Conservation (phyloP, 2,113 vertebrate genomes). For the Saimiri boliviensis region DNA sequence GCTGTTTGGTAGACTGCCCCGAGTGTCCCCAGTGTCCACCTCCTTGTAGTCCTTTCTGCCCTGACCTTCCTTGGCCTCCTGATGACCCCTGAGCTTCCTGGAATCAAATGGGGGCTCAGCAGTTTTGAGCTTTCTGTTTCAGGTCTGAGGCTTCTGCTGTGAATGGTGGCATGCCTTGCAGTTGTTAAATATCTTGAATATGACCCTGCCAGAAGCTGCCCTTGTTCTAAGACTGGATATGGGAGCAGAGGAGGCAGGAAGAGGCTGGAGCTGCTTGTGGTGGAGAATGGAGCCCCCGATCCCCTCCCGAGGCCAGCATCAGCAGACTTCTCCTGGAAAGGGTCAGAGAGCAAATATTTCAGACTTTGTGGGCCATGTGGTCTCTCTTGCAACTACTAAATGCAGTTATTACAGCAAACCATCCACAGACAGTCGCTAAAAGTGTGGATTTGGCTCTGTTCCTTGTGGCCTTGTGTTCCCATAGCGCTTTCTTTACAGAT, state of each 20-base stretch:
- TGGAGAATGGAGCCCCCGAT: too few species aligned
- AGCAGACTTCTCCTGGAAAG: not conserved
- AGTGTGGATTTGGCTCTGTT: not conserved
- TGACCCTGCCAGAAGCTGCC: not conserved
- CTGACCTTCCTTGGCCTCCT: not conserved
- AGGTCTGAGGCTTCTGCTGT: not conserved
- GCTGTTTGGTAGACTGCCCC: not conserved
- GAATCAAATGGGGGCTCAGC: too few species aligned
- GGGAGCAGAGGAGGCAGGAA: not conserved
- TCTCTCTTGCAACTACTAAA: not conserved
- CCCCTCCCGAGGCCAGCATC: not conserved
- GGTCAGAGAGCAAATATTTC: not conserved
- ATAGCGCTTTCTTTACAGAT: not conserved
- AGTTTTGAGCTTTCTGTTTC: not conserved
- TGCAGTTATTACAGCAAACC: not conserved
- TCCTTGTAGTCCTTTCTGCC: rapidly evolving
- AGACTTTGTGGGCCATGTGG: too few species aligned
- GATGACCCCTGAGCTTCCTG: not conserved
- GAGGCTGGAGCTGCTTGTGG: not conserved
- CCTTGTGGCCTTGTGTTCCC: not conserved
- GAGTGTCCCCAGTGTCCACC: not conserved
- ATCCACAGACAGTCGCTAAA: too few species aligned
- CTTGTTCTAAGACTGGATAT: too few species aligned
- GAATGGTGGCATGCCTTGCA: not conserved
- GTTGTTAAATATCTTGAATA: not conserved